phyloP scores from a whole-genome alignment of 2,113 vertebrate genomes.

The Thamnophis sirtalis region DNA sequence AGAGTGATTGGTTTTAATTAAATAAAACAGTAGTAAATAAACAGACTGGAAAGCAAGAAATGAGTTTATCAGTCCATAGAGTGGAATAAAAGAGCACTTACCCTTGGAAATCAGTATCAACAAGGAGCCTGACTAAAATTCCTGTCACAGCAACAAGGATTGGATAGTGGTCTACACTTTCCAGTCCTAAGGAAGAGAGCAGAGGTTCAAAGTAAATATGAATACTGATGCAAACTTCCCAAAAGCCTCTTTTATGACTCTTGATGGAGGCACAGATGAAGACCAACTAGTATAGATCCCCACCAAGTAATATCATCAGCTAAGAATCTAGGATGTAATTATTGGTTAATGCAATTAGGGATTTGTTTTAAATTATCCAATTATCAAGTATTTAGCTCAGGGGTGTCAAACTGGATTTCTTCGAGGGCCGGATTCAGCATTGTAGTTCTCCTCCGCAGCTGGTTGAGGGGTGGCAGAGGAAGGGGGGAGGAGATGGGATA shows the following conservation, averaged over 20 bases:
- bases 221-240: accelerated
- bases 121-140: slow-evolving; percentile 88
- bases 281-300: background rate
- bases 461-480: too few relatives aligned
- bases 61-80: background rate
- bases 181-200: slow-evolving; percentile 75
- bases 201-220: background rate
- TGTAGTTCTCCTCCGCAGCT: too few relatives aligned
- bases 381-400: background rate
- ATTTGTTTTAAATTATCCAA: background rate
- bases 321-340: background rate
- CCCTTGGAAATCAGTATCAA: slow-evolving; percentile 85
- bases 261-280: background rate
- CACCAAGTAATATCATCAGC: background rate
- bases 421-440: too few relatives aligned
- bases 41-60: background rate
- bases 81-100: slow-evolving; percentile 64
- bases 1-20: background rate
- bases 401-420: too few relatives aligned
- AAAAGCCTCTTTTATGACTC: background rate
- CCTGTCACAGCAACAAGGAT: slow-evolving; percentile 96
- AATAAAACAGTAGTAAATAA: background rate
- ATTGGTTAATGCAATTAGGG: background rate
- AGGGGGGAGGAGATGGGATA: too few relatives aligned
- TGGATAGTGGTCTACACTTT: slow-evolving; percentile 97